Evolutionary conservation across 2,888 invertebrate species (phyloP), one percentile per base, ranked within the genome.

Genomic region (Tetragonula carbonaria): DNA sequence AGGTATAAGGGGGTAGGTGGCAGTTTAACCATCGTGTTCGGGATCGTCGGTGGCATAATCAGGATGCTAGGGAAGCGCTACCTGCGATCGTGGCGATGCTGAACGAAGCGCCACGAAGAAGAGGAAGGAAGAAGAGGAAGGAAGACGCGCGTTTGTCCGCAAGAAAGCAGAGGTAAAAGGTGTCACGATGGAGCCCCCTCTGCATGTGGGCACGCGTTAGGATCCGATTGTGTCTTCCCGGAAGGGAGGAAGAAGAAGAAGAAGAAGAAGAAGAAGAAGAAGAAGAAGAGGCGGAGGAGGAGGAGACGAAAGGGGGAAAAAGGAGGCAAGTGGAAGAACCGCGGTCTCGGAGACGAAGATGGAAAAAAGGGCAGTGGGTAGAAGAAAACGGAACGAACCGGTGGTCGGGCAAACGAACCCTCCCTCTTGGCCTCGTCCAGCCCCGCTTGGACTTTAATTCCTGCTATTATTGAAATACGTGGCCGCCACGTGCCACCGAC

Each of bases 381-480:
- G 85, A 87, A 87, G 84, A 83, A 88, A 86, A 84, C 86, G 59
- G 28, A 72, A 53, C 65, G 74, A 45, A 8, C 45, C 45, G 77
- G 85, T 80, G 79, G 82, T 59, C 80, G 78, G 59, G 68, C 76
- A 71, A 82, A 88, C 74, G 81, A 87, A 85, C 79, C 72, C 59
- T 50, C 63, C 21, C 51, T 21, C 57, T 59, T 66, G n/a, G 23
- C 63, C 76, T 74, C 28, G 13, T 50, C 70, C 45, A 73, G 74
- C 65, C 53, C 53, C 16, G 45, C 67, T 45, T 65, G 77, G 87
- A 85, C 88, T 92, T 92, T 92, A 91, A 92, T 92, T 92, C 91
- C 91, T 90, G 86, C 91, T 91, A 91, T 92, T 93, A 93, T 93
- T 91, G 86, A 92, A 91, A 91, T 91, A 89, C 88, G 80, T 85